Evolutionary conservation across 2,888 invertebrate species (phyloP), one percentile per base, ranked within the genome.

Genomic region (Dastarcus helophoroides): DNA sequence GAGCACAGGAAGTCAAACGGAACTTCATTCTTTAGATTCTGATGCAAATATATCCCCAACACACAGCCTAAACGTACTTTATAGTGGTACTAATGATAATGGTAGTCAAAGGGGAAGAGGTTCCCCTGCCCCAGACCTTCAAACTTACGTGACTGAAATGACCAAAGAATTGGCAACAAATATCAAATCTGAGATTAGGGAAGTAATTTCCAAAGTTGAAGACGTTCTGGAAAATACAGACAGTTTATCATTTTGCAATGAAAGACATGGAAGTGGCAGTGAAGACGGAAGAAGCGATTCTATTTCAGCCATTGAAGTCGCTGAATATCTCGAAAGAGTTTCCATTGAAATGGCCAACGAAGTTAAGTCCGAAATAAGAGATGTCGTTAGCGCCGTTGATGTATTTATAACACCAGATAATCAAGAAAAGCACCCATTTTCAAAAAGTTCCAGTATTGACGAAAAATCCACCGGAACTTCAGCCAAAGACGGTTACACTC

Each of bases 171-270:
- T 83, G 38, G 82, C 82, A 2, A 81, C 79, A 6, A 82, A 83
- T 60, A 79, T 84, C 11, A 83, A 82, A 53, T 82, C 82, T 2
- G 83, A 83, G 64, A 78, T 84, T 22, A 67, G 83, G 4, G 82
- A 77, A 56, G 82, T 84, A 1, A 83, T 83, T 43, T 79, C 77
- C 2, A 76, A 73, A 57, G 83, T 84, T 1, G 82, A 84, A 43
- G 81, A 82, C 51, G 82, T 79, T 26, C 59, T 82, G 16, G 79
- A 80, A 38, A 79, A 77, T 52, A 72, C 74, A 1, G 78, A 76
- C 48, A 62, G 65, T 1, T 43, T 50, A 15, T 39, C 42, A n/a
- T 56, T 46, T 26, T 48, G 46, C 32, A 51, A 50, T 32, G 57
- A 58, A 30, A 49, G 56, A 30, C 52, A 57, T 25, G 59, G 60